Base-by-base conservation (phyloP, 2,888 invertebrate genomes). In the Spodoptera exigua region DNA sequence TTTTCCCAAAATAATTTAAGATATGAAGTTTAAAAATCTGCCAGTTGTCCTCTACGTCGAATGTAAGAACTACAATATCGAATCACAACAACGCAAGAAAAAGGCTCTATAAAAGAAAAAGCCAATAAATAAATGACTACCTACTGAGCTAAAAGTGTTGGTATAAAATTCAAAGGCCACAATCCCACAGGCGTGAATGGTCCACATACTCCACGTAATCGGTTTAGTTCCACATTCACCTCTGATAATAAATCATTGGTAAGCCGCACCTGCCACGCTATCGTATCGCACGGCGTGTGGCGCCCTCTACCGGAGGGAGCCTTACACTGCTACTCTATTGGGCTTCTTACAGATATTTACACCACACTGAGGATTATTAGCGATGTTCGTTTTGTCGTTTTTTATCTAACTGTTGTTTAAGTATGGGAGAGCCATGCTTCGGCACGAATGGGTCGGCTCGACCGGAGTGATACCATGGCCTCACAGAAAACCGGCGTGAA, bases 211-310 rank as follows among this genome's bases (percentile, higher is more conserved):
- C 69, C 79, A 79, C 61, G 80, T 84, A 85, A 88, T 86, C 84
- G 85, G 86, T 81, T 87, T 86, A 86, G 77, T 74, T 69, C 57
- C 74, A 75, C 84, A 78, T 61, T 78, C 75, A 62, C 57, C 60
- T 61, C 76, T 56, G 66, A 69, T 79, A 81, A 77, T 88, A 87
- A 83, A 89, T 88, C 88, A 88, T 85, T 76, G 72, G 79, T 86
- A 85, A 89, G 87, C 85, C 82, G 79, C 80, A 87, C 88, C 88
- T 87, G 87, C 84, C 85, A 83, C 74, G 76, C 74, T 83, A 84
- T 85, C 80, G 67, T 43, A 32, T 61, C 35, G 17, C 36, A 56
- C 69, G 60, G 75, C 62, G 21, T 16, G 1, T 11, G 34, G 32
- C 16, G 10, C 27, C 27, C 27, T 27, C 27, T 27, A 7, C 27